Base-by-base conservation (phyloP, 2,113 vertebrate genomes). In the Recurvirostra avosetta region DNA sequence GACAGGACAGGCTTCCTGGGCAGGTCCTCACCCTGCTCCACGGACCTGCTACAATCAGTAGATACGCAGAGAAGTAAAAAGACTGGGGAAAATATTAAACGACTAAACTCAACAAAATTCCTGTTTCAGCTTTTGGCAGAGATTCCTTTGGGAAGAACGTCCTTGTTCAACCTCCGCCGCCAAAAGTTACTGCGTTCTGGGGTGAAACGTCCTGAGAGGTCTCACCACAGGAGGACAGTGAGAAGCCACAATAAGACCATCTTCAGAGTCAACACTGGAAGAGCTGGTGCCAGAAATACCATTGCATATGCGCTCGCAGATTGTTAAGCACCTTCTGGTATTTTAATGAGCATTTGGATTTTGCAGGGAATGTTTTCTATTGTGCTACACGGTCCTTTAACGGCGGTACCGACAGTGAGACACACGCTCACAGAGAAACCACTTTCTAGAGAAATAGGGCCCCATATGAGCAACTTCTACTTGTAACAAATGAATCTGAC, bases 161-260 rank as follows among this genome's bases (percentile, higher is more conserved):
- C 59, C 72, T 55, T 5, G 29, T 45, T 15, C 49, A 22, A 12
- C 36, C 40, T 11, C 43, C 36, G 58, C 67, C 4, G 0, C 6
- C 0, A 0, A 45, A 43, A 43, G 30, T 4, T 36, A 5, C 25
- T 26, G 18, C 22, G 2, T 12, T 12, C 23, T 9, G 47, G 67
- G 59, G 27, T 32, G 47, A 59, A 15, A 40, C 3, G 2, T 32
- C 66, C 92, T 2, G 10, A 45, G 55, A 59, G 41, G 47, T 62
- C 75, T 67, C 15, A 0, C 32, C 59, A 7, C 11, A 13, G 34
- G 52, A 41, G 61, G 50, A 58, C 2, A 21, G 18, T 8, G 47
- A 53, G 70, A 45, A 80, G 53, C 53, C 71, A 50, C 19, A 55
- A 5, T 4, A 26, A 36, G 11, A 59, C 9, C n/a, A 17, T 9